Evolutionary conservation across 2,113 vertebrate genomes (phyloP).

Genomic region (Uria lomvia): DNA sequence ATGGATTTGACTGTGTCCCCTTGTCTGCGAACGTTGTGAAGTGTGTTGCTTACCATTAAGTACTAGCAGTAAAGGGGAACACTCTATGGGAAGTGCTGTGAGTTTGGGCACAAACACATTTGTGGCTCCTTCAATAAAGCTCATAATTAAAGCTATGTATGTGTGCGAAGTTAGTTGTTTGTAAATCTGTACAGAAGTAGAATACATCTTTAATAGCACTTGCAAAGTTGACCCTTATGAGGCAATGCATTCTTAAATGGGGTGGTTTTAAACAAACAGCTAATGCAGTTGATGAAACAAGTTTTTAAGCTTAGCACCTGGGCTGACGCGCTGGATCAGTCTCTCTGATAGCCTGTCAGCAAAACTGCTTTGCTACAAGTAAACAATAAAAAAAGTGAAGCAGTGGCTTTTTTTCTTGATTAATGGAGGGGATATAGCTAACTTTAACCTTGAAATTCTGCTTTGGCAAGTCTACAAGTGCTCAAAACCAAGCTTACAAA

Average conservation of each 20-base stretch:
- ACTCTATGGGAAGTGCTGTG: accelerated
- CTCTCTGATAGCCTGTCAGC: not conserved
- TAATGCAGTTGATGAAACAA: not conserved
- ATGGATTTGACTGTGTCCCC: not conserved
- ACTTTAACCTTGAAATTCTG: not conserved
- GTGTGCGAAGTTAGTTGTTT: not conserved
- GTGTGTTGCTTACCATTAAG: not conserved
- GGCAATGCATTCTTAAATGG: not conserved
- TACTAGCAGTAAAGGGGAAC: not conserved
- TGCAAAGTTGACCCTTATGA: not conserved
- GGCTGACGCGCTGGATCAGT: not conserved
- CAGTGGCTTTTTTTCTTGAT: not conserved
- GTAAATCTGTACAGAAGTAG: not conserved
- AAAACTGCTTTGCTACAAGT: not conserved
- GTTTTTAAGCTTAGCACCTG: not conserved
- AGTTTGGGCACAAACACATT: not conserved
- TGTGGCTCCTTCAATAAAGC: not conserved
- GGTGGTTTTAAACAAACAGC: not conserved
- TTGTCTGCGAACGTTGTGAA: not conserved
- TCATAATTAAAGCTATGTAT: not conserved
- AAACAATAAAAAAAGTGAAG: not conserved
- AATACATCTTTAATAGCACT: not conserved
- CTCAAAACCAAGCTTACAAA: accelerated
- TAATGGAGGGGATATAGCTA: not conserved
- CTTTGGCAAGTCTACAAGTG: not conserved